A percentile compares a stretch with the other conserved stretches of the same genome.
Evolutionary conservation across 2,888 invertebrate genomes (phyloP).

Genomic region (Pogonocherus hispidulus): DNA sequence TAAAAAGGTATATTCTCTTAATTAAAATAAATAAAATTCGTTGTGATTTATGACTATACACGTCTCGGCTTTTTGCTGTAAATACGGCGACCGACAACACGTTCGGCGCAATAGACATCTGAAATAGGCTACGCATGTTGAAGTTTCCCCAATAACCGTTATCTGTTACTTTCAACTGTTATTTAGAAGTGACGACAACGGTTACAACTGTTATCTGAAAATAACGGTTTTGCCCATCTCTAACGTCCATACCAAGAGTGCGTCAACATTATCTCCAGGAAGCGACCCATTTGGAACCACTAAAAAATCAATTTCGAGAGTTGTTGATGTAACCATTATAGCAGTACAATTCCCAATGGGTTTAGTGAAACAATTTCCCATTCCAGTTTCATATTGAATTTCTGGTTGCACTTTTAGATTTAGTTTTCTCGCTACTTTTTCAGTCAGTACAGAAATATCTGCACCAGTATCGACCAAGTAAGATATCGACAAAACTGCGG

Average conservation of each 20-base stretch:
- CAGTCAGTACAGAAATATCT: not conserved
- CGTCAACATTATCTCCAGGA: not conserved
- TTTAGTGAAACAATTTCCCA: not conserved
- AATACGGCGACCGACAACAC: too few species aligned
- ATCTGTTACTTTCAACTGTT: too few species aligned
- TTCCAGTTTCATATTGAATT: not conserved
- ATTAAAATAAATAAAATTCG: too few species aligned
- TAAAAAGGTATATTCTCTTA: too few species aligned
- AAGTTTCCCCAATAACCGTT: too few species aligned
- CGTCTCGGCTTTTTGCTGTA: too few species aligned
- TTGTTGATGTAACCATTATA: not conserved
- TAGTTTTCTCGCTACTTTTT: constrained; percentile 2
- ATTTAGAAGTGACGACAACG: too few species aligned
- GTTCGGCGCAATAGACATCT: too few species aligned
- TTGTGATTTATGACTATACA: too few species aligned
- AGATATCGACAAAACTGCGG: not conserved
- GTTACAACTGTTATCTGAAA: too few species aligned
- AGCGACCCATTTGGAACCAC: not conserved
- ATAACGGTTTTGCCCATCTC: too few species aligned
- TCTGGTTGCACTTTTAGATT: not conserved
- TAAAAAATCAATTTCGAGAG: not conserved
- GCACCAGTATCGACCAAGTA: constrained; percentile 7
- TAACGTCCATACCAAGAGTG: not conserved
- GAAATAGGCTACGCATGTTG: too few species aligned
- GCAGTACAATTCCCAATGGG: not conserved